Evolutionary conservation across 2,113 vertebrate genomes (phyloP).

Genomic region (Hippolais icterina): DNA sequence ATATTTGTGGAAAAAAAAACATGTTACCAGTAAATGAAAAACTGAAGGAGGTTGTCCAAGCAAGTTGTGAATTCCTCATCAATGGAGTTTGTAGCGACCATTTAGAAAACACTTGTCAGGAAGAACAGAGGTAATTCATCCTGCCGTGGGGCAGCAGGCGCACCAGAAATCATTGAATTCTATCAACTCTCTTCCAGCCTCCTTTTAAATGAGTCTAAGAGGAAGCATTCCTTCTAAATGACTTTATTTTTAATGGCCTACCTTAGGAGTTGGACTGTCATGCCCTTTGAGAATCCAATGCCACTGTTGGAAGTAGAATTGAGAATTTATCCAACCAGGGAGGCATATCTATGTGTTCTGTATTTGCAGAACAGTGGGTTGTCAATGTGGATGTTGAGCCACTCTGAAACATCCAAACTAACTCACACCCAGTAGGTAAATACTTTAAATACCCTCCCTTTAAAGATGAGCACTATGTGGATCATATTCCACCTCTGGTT

Average conservation of each 20-base stretch:
- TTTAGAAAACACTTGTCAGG: neutral
- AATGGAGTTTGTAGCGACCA: neutral
- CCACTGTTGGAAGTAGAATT: neutral
- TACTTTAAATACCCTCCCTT: neutral
- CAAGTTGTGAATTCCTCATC: neutral
- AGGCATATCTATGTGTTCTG: neutral
- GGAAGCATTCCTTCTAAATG: neutral
- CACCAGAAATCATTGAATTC: neutral
- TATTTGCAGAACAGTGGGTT: neutral
- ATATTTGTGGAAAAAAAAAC: neutral
- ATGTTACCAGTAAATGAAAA: neutral
- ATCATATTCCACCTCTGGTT: neutral
- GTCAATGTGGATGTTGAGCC: neutral
- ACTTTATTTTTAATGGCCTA: neutral
- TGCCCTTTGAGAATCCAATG: neutral
- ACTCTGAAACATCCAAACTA: neutral
- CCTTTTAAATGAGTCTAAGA: neutral
- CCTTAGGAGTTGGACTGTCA: neutral
- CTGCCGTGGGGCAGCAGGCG: neutral
- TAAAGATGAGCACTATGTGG: neutral
- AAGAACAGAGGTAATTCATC: neutral
- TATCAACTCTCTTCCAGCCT: neutral
- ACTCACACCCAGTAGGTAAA: neutral
- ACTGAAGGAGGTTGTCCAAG: neutral
- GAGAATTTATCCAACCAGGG: neutral